Conservation (phyloP, 2,113 vertebrate genomes). For the Apistogramma diplotaenia region DNA sequence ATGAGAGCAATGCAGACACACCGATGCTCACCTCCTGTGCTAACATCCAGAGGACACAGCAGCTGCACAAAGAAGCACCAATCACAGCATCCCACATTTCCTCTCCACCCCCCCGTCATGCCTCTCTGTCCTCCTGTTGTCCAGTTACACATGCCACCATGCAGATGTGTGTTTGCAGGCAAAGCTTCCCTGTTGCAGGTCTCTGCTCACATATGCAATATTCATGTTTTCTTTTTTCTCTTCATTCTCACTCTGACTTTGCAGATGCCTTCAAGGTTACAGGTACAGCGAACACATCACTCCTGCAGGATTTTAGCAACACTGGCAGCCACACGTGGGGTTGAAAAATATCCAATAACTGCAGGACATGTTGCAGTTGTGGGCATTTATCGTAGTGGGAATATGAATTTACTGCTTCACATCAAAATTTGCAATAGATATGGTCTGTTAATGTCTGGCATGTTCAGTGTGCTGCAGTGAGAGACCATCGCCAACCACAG, state of each 20-base stretch:
- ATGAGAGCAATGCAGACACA: neutral
- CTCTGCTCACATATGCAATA: neutral
- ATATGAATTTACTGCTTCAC: neutral
- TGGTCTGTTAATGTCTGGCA: neutral
- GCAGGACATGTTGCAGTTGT: neutral
- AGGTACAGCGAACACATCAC: neutral
- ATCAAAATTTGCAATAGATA: neutral
- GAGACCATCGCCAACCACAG: neutral
- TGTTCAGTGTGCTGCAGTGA: neutral
- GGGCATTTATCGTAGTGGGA: neutral
- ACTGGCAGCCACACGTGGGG: neutral
- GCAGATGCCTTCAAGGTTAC: conserved; percentile 47
- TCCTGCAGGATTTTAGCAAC: neutral
- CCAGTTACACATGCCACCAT: neutral
- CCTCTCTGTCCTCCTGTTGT: neutral
- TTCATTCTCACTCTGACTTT: conserved; percentile 34
- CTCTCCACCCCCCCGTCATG: neutral
- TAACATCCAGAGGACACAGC: neutral
- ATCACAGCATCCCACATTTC: neutral
- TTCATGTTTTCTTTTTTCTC: neutral
- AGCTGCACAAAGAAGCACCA: neutral
- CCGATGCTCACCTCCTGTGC: neutral
- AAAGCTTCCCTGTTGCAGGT: conserved; percentile 12
- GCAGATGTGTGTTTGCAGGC: conserved; percentile 8
- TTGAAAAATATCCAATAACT: neutral